A percentile compares a stretch with the other conserved stretches of the same genome.
Conservation (phyloP, 2,888 invertebrate species). For the Chorisops tibialis region DNA sequence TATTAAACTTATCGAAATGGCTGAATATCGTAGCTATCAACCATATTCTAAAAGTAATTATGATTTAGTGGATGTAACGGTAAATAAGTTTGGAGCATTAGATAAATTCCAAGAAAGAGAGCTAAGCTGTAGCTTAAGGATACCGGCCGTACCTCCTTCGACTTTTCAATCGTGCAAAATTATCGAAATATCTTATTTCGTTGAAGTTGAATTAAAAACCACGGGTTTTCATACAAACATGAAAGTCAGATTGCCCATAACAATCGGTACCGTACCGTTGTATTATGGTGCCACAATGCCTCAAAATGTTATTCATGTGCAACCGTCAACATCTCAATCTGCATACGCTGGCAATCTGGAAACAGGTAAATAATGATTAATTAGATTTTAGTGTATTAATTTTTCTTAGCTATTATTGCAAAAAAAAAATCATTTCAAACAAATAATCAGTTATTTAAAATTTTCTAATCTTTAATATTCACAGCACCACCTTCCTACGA, state of each 20-base stretch:
- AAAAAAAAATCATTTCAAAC: not conserved
- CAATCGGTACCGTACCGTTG: conserved; percentile 59
- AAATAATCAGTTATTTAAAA: not conserved
- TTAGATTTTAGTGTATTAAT: not conserved
- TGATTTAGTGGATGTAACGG: conserved; percentile 47
- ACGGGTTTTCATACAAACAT: conserved; percentile 66
- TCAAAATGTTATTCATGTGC: conserved; percentile 6
- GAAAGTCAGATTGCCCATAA: conserved; percentile 62
- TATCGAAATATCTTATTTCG: conserved; percentile 69
- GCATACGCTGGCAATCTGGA: conserved; percentile 45
- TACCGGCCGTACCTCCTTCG: conserved; percentile 73
- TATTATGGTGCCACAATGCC: conserved; percentile 49
- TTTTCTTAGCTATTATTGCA: not conserved
- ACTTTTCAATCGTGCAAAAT: conserved; percentile 69
- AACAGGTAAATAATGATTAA: not conserved
- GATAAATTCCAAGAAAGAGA: conserved; percentile 60
- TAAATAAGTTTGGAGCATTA: conserved; percentile 57
- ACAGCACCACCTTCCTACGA: conserved; percentile 19
- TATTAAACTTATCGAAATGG: conserved; percentile 64
- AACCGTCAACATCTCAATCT: conserved; percentile 14
- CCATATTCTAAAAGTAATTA: conserved; percentile 50
- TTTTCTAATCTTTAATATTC: not conserved
- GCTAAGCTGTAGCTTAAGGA: conserved; percentile 61
- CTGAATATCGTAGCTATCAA: conserved; percentile 48
- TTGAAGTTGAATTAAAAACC: conserved; percentile 59